Conservation (phyloP, 2,113 vertebrate genomes). For the Orcinus orca region DNA sequence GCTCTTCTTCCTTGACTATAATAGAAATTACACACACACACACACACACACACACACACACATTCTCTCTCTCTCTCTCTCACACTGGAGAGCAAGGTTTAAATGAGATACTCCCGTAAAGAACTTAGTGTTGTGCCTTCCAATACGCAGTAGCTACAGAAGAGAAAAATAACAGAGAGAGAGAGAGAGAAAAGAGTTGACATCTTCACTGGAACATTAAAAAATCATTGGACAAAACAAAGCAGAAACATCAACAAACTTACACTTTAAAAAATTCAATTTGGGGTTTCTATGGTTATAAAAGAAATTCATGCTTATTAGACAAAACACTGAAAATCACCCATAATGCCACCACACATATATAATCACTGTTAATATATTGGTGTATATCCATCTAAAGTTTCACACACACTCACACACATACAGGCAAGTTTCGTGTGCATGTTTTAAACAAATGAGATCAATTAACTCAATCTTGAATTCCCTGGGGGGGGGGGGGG, state of each 20-base stretch:
- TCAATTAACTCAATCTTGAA: background rate
- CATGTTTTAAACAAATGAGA: constrained; percentile 8
- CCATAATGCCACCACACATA: background rate
- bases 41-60: no score
- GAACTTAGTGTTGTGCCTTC: background rate
- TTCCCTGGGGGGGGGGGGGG: background rate
- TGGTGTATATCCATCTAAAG: background rate
- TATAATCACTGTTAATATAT: background rate
- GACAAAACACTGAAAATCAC: constrained; percentile 11
- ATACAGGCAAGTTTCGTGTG: background rate
- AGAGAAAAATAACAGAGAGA: background rate
- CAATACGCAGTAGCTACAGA: background rate
- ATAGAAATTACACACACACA: background rate
- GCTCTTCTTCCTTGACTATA: background rate
- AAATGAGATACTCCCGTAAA: background rate
- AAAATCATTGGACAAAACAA: background rate
- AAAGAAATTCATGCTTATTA: background rate
- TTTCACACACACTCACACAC: background rate
- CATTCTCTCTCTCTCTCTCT: no score
- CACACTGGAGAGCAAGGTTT: background rate
- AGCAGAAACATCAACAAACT: background rate
- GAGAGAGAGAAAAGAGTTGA: background rate
- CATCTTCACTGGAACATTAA: background rate
- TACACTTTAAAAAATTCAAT: background rate
- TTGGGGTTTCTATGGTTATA: constrained; percentile 13